Evolutionary conservation across 2,113 vertebrate species (phyloP), one percentile per base, ranked within the genome.

Genomic region (Callithrix jacchus): DNA sequence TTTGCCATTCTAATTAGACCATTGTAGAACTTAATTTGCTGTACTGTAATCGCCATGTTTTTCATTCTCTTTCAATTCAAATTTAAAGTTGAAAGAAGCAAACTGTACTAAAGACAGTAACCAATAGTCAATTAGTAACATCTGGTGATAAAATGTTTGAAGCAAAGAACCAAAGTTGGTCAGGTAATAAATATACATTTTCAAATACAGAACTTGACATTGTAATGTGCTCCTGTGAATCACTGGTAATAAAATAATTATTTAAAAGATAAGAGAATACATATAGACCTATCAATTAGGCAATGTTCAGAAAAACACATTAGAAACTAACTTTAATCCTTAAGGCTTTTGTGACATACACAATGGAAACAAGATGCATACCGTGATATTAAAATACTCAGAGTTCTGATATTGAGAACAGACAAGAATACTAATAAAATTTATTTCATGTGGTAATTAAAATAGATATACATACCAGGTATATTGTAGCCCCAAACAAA

Each of bases 1-100:
- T 97, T 94, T 95, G 27, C n/a, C 54, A 91, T 87, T 97, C 71
- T 96, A 95, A 96, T 96, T 95, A 91, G 40, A 35, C 87, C 42
- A 68, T 56, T 97, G 77, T 91, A 89, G 61, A 93, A 95, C 40
- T 96, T 97, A 94, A 94, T 96, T 94, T 98, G 52, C 89, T 74
- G 1, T 79, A 91, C 61, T 83, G 83, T 97, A 93, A 94, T 97
- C 93, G 95, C 77, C n/a, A 91, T 47, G 79, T 47, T 93, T 95
- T 97, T 89, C 49, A 18, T 84, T 87, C 89, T 86, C 40, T 87
- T 91, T 97, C 40, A 91, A 94, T 95, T 68, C 54, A 94, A 83
- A 73, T 96, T 70, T 85, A 64, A 93, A 93, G 52, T 83, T 91
- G 83, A 95, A 93, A 94, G 86, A 89, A 66, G 35, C 86, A 94